phyloP scores from a whole-genome alignment of 2,113 vertebrate species.

The Columba janthina region DNA sequence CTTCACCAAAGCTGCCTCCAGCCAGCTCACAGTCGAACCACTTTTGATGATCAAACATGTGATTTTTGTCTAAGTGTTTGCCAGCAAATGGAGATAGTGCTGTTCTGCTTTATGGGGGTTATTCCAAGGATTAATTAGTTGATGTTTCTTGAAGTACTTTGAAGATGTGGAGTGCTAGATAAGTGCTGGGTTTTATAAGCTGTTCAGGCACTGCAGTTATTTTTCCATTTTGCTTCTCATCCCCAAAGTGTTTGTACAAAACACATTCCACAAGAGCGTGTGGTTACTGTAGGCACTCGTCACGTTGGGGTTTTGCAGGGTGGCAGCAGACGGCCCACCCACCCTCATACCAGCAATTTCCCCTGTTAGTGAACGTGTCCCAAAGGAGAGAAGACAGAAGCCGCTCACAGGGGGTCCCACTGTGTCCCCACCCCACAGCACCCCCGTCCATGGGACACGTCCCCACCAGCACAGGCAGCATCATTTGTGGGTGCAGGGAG shows the following conservation, averaged over 20 bases:
- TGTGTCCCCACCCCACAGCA: not conserved
- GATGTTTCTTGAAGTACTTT: constrained; percentile 9
- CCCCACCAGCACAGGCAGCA: fast-evolving
- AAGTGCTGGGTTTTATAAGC: not conserved
- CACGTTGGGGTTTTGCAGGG: not conserved
- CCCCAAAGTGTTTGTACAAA: not conserved
- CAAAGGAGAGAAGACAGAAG: not conserved
- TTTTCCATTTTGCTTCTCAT: not conserved
- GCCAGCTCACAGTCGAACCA: not conserved
- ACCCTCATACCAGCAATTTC: fast-evolving
- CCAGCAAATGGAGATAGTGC: not conserved
- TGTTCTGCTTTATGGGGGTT: not conserved
- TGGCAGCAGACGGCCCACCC: fast-evolving
- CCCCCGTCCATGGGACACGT: fast-evolving
- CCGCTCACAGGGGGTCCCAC: fast-evolving
- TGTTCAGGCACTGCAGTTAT: not conserved
- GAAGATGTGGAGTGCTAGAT: not conserved
- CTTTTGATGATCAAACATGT: fast-evolving
- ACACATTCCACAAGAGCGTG: fast-evolving
- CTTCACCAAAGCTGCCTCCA: not conserved
- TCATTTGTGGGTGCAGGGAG: not conserved
- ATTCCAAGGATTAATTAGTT: constrained; percentile 2
- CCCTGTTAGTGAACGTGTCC: fast-evolving
- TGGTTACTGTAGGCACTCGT: not conserved
- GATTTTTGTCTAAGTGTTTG: not conserved